phyloP scores from a whole-genome alignment of 1,140 invertebrate species.

The Drosophila miranda region DNA sequence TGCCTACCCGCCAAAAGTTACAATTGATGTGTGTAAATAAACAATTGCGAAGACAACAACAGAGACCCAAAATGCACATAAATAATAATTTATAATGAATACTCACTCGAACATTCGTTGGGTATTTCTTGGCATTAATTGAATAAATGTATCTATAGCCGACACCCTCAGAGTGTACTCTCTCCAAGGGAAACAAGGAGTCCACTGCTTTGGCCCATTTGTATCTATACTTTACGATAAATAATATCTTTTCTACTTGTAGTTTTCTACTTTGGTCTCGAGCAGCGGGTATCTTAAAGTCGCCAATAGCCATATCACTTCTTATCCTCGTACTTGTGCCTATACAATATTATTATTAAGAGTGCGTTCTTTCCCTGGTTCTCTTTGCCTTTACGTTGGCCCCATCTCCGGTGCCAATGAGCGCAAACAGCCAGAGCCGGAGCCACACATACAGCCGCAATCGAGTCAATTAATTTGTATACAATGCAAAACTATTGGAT shows the following conservation, averaged over 20 bases:
- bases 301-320: too few species aligned
- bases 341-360: too few species aligned
- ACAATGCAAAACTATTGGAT: constrained; percentile 72
- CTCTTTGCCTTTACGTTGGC: background rate
- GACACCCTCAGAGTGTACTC: too few species aligned
- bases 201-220: background rate
- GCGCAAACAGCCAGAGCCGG: background rate
- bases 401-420: too few species aligned
- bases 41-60: background rate
- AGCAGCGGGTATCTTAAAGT: too few species aligned
- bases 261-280: too few species aligned
- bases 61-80: constrained; percentile 11
- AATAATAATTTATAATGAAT: constrained; percentile 2
- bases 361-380: too few species aligned
- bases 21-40: constrained; percentile 2
- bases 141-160: constrained; percentile 16
- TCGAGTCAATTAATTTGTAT: constrained; percentile 72
- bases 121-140: constrained; percentile 35
- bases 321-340: too few species aligned
- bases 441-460: constrained; percentile 16
- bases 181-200: background rate
- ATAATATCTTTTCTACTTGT: too few species aligned
- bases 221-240: background rate
- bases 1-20: background rate
- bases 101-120: constrained; percentile 11